Evolutionary conservation across 2,888 invertebrate species (phyloP).

Genomic region (Sminthurides aquaticus): DNA sequence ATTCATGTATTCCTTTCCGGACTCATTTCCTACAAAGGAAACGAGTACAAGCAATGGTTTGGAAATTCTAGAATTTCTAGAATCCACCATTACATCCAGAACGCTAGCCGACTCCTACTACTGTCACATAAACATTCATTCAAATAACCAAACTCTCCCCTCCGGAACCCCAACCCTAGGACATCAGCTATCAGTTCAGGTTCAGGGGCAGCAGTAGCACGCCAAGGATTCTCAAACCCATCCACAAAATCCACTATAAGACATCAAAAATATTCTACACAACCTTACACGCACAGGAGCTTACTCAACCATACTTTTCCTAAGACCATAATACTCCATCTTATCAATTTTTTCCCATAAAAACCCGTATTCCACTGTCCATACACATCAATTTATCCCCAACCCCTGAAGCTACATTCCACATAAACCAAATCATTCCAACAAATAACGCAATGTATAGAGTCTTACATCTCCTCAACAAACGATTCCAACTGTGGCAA

Average conservation of each 20-base stretch:
- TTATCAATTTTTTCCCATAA: neutral
- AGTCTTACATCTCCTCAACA: no score
- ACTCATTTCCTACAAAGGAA: conserved; percentile 31
- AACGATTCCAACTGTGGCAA: no score
- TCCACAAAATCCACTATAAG: no score
- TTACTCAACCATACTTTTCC: no score
- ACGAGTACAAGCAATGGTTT: conserved; percentile 26
- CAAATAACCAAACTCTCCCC: neutral
- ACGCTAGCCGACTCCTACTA: no score
- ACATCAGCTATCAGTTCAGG: no score
- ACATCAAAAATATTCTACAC: neutral
- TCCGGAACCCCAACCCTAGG: neutral
- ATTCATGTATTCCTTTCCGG: conserved; percentile 34
- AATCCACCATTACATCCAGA: no score
- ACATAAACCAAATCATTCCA: neutral
- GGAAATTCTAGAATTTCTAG: conserved; percentile 24
- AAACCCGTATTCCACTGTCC: neutral
- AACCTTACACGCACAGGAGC: neutral
- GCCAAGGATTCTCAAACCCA: no score
- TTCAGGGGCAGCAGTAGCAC: no score
- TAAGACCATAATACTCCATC: neutral
- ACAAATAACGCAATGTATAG: no score
- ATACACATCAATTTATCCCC: neutral
- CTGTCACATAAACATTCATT: conserved; percentile 12
- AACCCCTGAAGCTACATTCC: no score